Base-by-base conservation (phyloP, 2,888 invertebrate genomes). In the Mesorhabditis belari region DNA sequence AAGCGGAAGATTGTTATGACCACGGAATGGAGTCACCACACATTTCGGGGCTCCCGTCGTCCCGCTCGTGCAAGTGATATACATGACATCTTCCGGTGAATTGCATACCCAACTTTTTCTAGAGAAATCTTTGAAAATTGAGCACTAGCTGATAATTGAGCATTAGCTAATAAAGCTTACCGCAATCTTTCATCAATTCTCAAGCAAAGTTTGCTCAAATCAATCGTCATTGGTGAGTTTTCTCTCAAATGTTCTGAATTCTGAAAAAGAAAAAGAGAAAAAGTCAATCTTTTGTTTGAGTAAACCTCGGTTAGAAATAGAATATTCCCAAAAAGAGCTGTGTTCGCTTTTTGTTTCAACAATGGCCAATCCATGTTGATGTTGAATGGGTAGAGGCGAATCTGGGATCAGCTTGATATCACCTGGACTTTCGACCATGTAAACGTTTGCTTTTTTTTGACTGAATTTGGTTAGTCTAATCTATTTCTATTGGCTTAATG, bases 41-140 rank as follows among this genome's bases (percentile, higher is more conserved):
- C 67, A 59, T 61, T 78, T 77, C 23, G 77, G 75, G 3, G 17
- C 26, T 21, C 77, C 77, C 9, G 77, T 77, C n/a, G 68, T 69
- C 5, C 77, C 77, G 23, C 76, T 77, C 3, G 77, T 78, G 28
- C 65, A 71, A 3, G 77, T 77, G 6, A 70, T 57, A 52, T 77
- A 77, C 1, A 64, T 26, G 5, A 70, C 29, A 56, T 70, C 60
- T 4, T 55, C 53, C 6, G 60, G 55, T 23, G n/a, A n/a, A 49
- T 57, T 35, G 44, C 1, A 35, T 9, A 35, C n/a, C 12, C 12
- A n/a, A n/a, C n/a, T n/a, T n/a, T n/a, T n/a, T n/a, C n/a, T n/a
- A n/a, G n/a, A n/a, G n/a, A n/a, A n/a, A n/a, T n/a, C n/a, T n/a
- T n/a, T n/a, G n/a, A n/a, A n/a, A n/a, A n/a, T n/a, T n/a, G n/a